Percentiles rank a stretch among this genome's conserved stretches.
phyloP scores from a whole-genome alignment of 37 sponge, comb jelly and placozoan species.

The Agelas oroides region DNA sequence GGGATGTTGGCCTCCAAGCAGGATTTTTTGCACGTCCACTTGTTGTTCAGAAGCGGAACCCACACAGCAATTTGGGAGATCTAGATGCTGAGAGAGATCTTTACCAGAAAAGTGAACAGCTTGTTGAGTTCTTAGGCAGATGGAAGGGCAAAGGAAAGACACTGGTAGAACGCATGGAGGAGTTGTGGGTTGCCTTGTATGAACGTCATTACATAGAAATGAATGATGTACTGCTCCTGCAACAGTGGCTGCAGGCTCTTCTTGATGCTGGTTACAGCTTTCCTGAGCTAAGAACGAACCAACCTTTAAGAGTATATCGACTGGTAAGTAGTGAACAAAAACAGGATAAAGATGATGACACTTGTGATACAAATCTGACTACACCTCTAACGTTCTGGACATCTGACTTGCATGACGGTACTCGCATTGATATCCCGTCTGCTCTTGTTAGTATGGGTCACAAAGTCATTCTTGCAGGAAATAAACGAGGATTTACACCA shows the following conservation, averaged over 20 bases:
- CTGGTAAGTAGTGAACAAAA: neutral
- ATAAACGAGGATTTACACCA: neutral
- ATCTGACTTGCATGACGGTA: conserved; percentile 41
- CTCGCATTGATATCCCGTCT: conserved; percentile 43
- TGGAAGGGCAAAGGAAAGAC: conserved; percentile 45
- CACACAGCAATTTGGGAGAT: conserved; percentile 45
- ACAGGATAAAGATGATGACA: neutral
- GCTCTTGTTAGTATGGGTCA: conserved; percentile 30
- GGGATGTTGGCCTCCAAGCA: conserved; percentile 51
- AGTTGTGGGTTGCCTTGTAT: conserved; percentile 49
- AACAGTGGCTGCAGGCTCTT: conserved; percentile 45
- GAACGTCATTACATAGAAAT: conserved; percentile 52
- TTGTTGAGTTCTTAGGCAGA: conserved; percentile 40
- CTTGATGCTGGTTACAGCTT: conserved; percentile 37
- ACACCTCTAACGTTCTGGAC: conserved; percentile 50
- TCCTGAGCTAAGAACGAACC: neutral
- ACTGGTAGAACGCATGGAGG: conserved; percentile 40
- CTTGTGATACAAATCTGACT: conserved; percentile 11
- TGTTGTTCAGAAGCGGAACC: conserved; percentile 58
- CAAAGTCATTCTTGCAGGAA: conserved; percentile 34
- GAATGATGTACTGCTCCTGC: conserved; percentile 36
- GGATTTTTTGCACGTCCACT: conserved; percentile 45
- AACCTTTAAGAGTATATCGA: no score
- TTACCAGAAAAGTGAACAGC: conserved; percentile 50
- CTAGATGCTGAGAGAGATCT: conserved; percentile 48